Conservation (phyloP, 2,797 vertebrate species). For the Jordanella pulchra region DNA sequence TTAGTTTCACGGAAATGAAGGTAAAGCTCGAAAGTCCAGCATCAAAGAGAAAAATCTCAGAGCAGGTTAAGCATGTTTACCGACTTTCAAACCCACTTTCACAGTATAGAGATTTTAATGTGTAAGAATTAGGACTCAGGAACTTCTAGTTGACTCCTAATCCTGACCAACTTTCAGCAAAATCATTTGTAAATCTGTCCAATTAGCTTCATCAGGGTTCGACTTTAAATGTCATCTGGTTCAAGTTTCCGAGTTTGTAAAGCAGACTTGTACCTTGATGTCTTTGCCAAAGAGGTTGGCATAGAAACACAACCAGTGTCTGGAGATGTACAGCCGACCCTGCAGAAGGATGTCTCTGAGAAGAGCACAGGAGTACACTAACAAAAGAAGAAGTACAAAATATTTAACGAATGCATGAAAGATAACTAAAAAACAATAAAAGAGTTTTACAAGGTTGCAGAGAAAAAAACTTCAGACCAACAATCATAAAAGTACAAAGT, state of each 20-base stretch:
- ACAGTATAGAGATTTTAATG: background rate
- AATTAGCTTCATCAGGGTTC: slow-evolving; percentile 28
- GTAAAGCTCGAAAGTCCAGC: slow-evolving; percentile 44
- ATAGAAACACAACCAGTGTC: slow-evolving; percentile 97
- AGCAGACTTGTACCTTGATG: slow-evolving; percentile 85
- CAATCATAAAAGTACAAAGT: background rate
- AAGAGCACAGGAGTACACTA: slow-evolving; percentile 95
- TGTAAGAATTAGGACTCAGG: background rate
- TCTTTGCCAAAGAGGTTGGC: slow-evolving; percentile 97
- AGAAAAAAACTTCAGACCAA: background rate
- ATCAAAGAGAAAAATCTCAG: slow-evolving; percentile 53
- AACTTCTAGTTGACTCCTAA: slow-evolving; percentile 9
- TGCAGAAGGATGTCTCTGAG: slow-evolving; percentile 95
- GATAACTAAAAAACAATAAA: no score
- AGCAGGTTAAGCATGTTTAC: slow-evolving; percentile 13
- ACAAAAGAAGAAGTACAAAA: slow-evolving; percentile 40
- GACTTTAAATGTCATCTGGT: slow-evolving; percentile 10
- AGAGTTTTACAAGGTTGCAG: background rate
- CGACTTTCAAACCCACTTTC: slow-evolving; percentile 7
- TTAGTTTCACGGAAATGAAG: slow-evolving; percentile 58
- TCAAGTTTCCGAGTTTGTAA: slow-evolving; percentile 31
- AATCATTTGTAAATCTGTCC: slow-evolving; percentile 25
- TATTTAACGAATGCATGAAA: background rate
- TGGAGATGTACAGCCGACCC: slow-evolving; percentile 95
- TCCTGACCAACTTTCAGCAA: slow-evolving; percentile 31